Percentiles rank a stretch among this genome's conserved stretches.
phyloP scores from a whole-genome alignment of 2,888 invertebrate genomes.

The Sminthurides aquaticus region DNA sequence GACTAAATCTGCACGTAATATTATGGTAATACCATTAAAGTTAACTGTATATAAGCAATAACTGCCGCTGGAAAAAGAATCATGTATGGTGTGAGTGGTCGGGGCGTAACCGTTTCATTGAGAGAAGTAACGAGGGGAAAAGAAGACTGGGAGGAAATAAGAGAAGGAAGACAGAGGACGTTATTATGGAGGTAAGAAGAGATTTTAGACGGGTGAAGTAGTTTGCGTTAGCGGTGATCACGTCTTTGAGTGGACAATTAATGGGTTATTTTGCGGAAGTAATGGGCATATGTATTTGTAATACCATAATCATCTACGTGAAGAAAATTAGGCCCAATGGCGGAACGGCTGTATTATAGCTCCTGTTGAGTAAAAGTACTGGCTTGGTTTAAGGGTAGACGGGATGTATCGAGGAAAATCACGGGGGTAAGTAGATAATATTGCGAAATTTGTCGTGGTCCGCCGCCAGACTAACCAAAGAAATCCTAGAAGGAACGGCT shows the following conservation, averaged over 20 bases:
- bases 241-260: neutral
- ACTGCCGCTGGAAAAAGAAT: neutral
- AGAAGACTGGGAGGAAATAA: too few species aligned
- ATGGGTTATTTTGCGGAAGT: neutral
- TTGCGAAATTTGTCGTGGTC: too few species aligned
- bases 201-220: neutral
- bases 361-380: too few species aligned
- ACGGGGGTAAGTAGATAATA: too few species aligned
- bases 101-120: neutral
- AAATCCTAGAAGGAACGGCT: too few species aligned
- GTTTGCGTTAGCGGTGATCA: neutral
- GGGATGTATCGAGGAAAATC: too few species aligned
- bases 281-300: neutral
- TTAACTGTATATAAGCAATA: constrained; percentile 1
- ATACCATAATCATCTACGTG: neutral
- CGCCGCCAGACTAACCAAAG: too few species aligned
- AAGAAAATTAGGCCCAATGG: neutral
- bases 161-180: neutral
- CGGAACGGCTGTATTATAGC: too few species aligned
- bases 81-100: neutral
- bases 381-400: too few species aligned
- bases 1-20: constrained; percentile 2
- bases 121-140: too few species aligned
- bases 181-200: neutral
- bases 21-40: constrained; percentile 15